phyloP scores from a whole-genome alignment of 2,113 vertebrate species.

The Nibea albiflora region DNA sequence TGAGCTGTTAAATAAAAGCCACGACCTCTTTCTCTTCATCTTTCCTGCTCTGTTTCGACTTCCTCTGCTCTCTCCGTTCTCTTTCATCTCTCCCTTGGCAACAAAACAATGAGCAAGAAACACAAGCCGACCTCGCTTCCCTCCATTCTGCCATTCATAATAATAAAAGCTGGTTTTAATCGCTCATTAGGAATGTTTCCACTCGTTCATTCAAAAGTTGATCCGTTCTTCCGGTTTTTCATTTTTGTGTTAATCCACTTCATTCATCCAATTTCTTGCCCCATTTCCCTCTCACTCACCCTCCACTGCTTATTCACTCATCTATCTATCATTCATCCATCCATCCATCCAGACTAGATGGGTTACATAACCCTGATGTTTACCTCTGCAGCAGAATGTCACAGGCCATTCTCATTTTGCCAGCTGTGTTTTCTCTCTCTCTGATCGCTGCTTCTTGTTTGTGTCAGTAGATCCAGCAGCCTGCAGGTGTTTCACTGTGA shows the following conservation, averaged over 20 bases:
- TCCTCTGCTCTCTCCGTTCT: neutral
- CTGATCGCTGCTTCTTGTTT: constrained; percentile 37
- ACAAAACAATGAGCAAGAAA: constrained; percentile 25
- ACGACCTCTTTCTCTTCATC: constrained; percentile 8
- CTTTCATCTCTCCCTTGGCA: constrained; percentile 13
- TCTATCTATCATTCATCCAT: neutral
- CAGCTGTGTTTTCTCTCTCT: constrained; percentile 53
- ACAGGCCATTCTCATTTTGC: constrained; percentile 87
- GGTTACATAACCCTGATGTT: constrained; percentile 69
- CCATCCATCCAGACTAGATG: constrained; percentile 18
- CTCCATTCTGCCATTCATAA: neutral
- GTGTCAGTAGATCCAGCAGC: constrained; percentile 44
- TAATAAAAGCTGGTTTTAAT: neutral
- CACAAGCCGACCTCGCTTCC: constrained; percentile 8
- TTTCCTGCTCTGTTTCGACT: constrained; percentile 7
- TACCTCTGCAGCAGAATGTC: constrained; percentile 92
- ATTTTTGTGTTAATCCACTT: neutral
- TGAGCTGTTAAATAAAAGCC: constrained; percentile 32
- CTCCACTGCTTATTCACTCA: constrained; percentile 3
- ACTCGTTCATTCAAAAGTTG: neutral
- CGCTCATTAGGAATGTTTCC: neutral
- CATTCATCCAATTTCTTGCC: neutral
- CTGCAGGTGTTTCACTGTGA: constrained; percentile 14
- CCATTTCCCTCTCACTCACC: neutral
- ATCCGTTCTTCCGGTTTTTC: constrained; percentile 1